Evolutionary conservation across 2,888 invertebrate species (phyloP).

Genomic region (Scaptomyza flava): DNA sequence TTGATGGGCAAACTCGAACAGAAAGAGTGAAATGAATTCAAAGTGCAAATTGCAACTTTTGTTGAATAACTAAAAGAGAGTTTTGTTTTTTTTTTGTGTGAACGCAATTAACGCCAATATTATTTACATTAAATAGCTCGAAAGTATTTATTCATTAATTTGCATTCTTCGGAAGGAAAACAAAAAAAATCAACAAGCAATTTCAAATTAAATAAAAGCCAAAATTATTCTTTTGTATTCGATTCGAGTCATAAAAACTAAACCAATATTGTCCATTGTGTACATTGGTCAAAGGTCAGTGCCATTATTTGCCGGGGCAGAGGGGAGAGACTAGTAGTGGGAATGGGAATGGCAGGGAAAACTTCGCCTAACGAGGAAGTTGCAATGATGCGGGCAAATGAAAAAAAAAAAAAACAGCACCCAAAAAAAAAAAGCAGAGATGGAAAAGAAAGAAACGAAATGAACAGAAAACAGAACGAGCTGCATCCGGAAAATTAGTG

Average conservation of each 20-base stretch:
- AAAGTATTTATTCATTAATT: neutral
- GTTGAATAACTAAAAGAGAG: neutral
- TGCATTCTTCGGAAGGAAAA: too few relatives aligned
- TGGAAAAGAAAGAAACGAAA: conserved; percentile 12
- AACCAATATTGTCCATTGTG: conserved; percentile 2
- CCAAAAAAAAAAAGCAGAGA: neutral
- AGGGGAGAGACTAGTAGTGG: too few relatives aligned
- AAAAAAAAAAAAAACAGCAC: conserved; percentile 12
- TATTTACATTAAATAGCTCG: neutral
- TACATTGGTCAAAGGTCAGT: conserved; percentile 53
- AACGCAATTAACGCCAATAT: neutral
- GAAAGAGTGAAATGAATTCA: conserved; percentile 6
- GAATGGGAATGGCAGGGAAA: neutral
- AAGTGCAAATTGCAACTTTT: conserved; percentile 14
- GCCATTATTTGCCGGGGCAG: conserved; percentile 23
- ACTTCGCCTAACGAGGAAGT: conserved; percentile 64
- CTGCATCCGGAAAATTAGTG: conserved; percentile 74
- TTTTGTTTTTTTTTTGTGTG: neutral
- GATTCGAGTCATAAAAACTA: neutral
- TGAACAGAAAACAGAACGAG: conserved; percentile 43
- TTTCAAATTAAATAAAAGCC: too few relatives aligned
- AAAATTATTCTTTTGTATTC: neutral
- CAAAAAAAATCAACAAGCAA: too few relatives aligned
- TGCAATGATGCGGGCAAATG: conserved; percentile 62
- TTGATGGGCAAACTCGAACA: conserved; percentile 24